A percentile compares a stretch with the other conserved stretches of the same genome.
Conservation (phyloP, 2,113 vertebrate genomes). For the Sinosuthora webbiana region DNA sequence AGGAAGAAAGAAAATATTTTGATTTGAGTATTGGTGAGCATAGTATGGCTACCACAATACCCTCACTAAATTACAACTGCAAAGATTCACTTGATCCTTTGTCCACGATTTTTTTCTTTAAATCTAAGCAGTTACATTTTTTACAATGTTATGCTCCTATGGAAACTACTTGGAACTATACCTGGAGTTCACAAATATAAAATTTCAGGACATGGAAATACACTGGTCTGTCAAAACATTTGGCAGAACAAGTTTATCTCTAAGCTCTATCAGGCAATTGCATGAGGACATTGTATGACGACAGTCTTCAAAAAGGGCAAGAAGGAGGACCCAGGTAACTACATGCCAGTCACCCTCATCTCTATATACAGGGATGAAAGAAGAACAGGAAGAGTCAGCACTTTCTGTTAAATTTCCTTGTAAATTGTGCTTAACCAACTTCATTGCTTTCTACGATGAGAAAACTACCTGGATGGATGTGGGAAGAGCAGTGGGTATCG, state of each 20-base stretch:
- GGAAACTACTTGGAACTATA: background rate
- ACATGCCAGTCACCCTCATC: accelerated
- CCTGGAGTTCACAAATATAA: background rate
- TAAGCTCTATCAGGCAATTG: background rate
- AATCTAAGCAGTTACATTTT: background rate
- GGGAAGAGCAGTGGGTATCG: background rate
- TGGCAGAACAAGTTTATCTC: background rate
- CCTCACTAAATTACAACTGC: background rate
- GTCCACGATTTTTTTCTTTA: background rate
- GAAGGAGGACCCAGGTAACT: background rate
- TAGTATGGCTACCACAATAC: background rate
- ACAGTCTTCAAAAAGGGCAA: background rate
- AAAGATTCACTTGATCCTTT: background rate
- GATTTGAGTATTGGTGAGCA: background rate
- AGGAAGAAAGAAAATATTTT: background rate
- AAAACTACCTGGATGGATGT: background rate
- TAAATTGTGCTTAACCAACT: accelerated
- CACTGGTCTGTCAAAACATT: background rate
- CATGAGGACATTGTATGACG: background rate
- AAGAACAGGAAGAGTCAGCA: background rate
- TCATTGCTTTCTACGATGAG: accelerated
- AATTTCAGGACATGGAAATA: background rate
- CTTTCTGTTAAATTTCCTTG: no score
- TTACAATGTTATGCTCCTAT: background rate
- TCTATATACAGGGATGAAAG: background rate